A percentile compares a stretch with the other conserved stretches of the same genome.
Evolutionary conservation across 2,888 invertebrate genomes (phyloP).

Genomic region (Harmothoe impar): DNA sequence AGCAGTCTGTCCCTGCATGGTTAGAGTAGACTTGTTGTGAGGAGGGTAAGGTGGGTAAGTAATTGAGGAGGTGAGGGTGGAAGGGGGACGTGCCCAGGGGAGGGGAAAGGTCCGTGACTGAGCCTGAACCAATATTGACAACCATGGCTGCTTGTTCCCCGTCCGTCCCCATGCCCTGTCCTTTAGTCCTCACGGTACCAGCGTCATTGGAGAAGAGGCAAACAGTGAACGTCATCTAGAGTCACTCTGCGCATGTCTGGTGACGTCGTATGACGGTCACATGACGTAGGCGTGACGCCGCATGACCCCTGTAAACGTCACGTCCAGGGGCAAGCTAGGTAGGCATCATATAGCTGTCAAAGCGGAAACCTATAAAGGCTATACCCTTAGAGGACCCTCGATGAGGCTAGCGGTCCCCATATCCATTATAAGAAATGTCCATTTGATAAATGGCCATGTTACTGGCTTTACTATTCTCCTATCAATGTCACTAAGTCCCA

Average conservation of each 20-base stretch:
- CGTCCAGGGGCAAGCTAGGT: neutral
- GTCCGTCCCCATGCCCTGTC: neutral
- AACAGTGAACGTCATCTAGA: neutral
- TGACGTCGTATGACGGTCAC: neutral
- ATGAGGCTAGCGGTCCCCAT: too few relatives aligned
- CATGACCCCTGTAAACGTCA: neutral
- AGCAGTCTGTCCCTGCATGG: too few relatives aligned
- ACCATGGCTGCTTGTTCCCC: neutral
- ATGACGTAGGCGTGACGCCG: too few relatives aligned
- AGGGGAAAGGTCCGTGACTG: conserved; percentile 3
- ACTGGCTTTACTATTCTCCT: too few relatives aligned
- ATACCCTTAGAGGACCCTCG: too few relatives aligned
- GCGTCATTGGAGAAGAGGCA: neutral
- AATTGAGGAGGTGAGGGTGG: neutral
- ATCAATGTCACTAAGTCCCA: too few relatives aligned
- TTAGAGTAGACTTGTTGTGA: neutral
- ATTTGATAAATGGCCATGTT: too few relatives aligned
- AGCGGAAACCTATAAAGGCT: too few relatives aligned
- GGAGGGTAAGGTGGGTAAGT: neutral
- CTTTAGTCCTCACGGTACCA: neutral
- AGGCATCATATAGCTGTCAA: too few relatives aligned
- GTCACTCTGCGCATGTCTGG: neutral
- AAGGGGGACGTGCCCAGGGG: neutral
- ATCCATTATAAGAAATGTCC: too few relatives aligned
- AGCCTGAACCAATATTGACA: conserved; percentile 9